Evolutionary conservation across 2,113 vertebrate species (phyloP).

Genomic region (Sinocyclocheilus rhinocerous): DNA sequence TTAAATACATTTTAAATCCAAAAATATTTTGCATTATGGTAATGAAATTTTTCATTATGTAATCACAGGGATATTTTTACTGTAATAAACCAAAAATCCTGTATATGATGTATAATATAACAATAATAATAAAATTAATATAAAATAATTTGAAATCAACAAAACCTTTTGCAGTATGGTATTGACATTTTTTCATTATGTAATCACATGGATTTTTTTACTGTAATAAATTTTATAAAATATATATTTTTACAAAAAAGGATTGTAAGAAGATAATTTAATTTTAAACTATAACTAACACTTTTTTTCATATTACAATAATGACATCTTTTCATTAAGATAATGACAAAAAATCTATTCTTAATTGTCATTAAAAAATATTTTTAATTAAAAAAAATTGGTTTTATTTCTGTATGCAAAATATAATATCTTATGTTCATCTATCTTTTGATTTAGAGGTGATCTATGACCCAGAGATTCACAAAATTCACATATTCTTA

Average conservation of each 20-base stretch:
- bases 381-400: background rate
- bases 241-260: background rate
- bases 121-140: too few relatives aligned
- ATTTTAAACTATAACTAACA: too few relatives aligned
- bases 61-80: background rate
- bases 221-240: background rate
- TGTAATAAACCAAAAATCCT: background rate
- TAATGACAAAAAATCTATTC: background rate
- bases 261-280: background rate
- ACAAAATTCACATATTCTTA: background rate
- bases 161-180: too few relatives aligned
- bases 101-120: too few relatives aligned
- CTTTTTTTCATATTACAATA: background rate
- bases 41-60: background rate
- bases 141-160: too few relatives aligned
- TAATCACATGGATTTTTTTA: background rate
- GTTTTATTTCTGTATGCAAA: conserved; percentile 11
- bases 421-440: background rate
- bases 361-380: background rate
- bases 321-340: background rate
- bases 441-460: background rate
- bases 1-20: too few relatives aligned
- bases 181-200: background rate
- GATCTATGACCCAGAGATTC: background rate
- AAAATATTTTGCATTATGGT: background rate